phyloP scores from a whole-genome alignment of 1,140 invertebrate genomes.

The Goniozus legneri region DNA sequence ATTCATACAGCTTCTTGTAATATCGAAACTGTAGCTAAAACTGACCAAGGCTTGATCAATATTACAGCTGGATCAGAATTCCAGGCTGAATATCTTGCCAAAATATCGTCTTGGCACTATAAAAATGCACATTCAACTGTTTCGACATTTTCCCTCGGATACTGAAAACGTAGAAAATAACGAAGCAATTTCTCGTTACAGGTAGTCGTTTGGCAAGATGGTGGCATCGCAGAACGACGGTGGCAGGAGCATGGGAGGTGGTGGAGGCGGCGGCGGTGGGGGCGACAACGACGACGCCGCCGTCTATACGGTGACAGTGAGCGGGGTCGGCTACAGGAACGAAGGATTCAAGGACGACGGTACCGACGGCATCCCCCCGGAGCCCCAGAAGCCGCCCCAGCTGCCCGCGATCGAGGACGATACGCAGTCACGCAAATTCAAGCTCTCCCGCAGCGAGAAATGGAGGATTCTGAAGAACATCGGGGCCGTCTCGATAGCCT shows the following conservation, averaged over 20 bases:
- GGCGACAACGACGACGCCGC: constrained; percentile 30
- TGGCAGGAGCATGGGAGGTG: constrained; percentile 40
- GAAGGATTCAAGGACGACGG: constrained; percentile 64
- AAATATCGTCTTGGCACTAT: too few relatives aligned
- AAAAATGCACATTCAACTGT: too few relatives aligned
- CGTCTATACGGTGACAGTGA: constrained; percentile 57
- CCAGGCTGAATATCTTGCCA: too few relatives aligned
- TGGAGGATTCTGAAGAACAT: constrained; percentile 88
- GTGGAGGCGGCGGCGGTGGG: constrained; percentile 17
- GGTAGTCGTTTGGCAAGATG: constrained; percentile 48
- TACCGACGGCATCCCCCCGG: constrained; percentile 53
- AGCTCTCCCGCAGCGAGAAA: constrained; percentile 73
- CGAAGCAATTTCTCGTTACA: constrained; percentile 14
- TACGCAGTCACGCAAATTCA: constrained; percentile 69
- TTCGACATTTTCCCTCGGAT: too few relatives aligned
- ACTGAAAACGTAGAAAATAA: background rate
- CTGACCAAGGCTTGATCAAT: too few relatives aligned
- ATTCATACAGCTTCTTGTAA: too few relatives aligned
- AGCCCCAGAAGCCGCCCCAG: constrained; percentile 59
- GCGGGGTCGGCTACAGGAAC: constrained; percentile 63
- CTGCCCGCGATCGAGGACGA: constrained; percentile 60
- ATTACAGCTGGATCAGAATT: too few relatives aligned
- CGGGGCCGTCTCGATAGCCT: constrained; percentile 77
- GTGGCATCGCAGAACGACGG: constrained; percentile 47
- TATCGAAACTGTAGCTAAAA: too few relatives aligned